These are phyloP conservation scores for Tyto alba DNA, from an alignment of 2,113 vertebrate species.

Conservation along the genomic window DNA sequence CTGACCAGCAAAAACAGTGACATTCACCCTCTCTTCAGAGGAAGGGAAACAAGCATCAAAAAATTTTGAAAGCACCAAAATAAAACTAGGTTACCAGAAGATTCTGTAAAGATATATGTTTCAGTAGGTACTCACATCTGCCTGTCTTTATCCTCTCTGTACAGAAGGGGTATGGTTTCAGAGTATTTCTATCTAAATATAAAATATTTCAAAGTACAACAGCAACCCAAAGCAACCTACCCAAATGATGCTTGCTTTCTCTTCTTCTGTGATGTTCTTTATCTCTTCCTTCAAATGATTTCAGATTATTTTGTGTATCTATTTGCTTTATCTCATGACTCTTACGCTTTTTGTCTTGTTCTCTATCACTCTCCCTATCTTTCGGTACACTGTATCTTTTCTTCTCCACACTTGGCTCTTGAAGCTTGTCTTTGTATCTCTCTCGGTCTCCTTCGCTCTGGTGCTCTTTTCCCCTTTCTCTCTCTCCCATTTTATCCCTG, in stretches of 20 bases:
- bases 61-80: background rate
- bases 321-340: slow-evolving; percentile 18
- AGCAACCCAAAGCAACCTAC: slow-evolving; percentile 21
- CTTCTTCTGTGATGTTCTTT: slow-evolving; percentile 34
- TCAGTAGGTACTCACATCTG: background rate
- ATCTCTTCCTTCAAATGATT: background rate
- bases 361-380: slow-evolving; percentile 17
- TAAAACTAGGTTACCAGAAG: background rate
- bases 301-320: background rate
- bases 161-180: background rate
- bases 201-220: background rate
- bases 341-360: slow-evolving; percentile 5
- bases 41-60: background rate
- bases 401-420: background rate
- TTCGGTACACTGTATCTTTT: slow-evolving; percentile 36
- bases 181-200: background rate
- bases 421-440: background rate
- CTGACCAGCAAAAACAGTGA: background rate
- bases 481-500: slow-evolving; percentile 52
- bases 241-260: slow-evolving; percentile 27
- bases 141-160: background rate
- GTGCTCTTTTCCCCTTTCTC: background rate
- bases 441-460: background rate
- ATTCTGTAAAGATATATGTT: background rate
- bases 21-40: background rate